phyloP scores from a whole-genome alignment of 2,888 invertebrate genomes.

The Polydrusus pterygomalis region DNA sequence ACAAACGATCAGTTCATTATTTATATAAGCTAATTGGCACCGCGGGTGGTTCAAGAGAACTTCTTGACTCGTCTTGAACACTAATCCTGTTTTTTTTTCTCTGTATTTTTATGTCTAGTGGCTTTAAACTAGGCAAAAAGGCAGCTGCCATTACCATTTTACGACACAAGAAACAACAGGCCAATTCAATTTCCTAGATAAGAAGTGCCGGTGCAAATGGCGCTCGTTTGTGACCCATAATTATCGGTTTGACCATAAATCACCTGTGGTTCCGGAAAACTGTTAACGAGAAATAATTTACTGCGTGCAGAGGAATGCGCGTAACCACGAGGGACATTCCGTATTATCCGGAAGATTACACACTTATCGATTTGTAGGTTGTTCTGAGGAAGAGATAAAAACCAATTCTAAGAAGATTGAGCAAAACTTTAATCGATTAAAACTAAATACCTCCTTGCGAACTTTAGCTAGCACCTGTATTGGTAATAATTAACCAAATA shows the following conservation, averaged over 20 bases:
- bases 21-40: conserved; percentile 27
- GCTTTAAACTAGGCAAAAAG: conserved; percentile 16
- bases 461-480: too few relatives aligned
- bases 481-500: too few relatives aligned
- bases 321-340: conserved; percentile 28
- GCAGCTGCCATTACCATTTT: conserved; percentile 26
- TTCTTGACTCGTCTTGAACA: conserved; percentile 15
- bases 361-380: not conserved
- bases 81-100: conserved; percentile 12
- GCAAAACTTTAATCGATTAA: not conserved
- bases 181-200: conserved; percentile 32
- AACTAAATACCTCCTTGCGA: not conserved
- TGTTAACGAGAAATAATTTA: conserved; percentile 30
- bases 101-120: conserved; percentile 10
- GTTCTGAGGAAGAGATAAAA: conserved; percentile 13
- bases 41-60: conserved; percentile 26
- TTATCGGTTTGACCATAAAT: conserved; percentile 26
- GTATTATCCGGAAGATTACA: conserved; percentile 1
- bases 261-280: conserved; percentile 26
- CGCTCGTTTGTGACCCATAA: conserved; percentile 32
- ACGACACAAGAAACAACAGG: conserved; percentile 27
- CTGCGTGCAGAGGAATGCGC: conserved; percentile 27
- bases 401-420: conserved; percentile 7
- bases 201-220: conserved; percentile 29
- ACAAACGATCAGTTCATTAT: conserved; percentile 1